Percentiles rank a stretch among this genome's conserved stretches.
Evolutionary conservation across 1,140 invertebrate genomes (phyloP).

Genomic region (Charaxes varanes): DNA sequence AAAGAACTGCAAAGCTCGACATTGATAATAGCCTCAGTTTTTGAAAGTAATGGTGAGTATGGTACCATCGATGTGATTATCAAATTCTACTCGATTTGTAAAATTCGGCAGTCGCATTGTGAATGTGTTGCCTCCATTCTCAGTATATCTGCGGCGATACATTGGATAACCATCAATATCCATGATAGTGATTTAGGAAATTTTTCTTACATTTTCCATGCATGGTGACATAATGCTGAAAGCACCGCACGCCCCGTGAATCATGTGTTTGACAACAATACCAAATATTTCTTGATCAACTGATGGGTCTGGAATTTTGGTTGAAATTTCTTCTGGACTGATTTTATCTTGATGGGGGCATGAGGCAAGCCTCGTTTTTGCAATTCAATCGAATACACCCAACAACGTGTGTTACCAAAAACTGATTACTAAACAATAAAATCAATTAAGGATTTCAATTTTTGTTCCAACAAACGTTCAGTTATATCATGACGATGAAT

Average conservation of each 20-base stretch:
- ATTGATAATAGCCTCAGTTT: constrained; percentile 7
- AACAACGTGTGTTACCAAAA: constrained; percentile 4
- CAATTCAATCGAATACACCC: too few species aligned
- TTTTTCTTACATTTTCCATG: constrained; percentile 6
- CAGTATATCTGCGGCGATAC: constrained; percentile 27
- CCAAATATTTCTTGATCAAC: too few species aligned
- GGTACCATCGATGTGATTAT: constrained; percentile 12
- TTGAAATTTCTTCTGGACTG: constrained; percentile 22
- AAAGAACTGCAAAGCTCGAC: constrained; percentile 14
- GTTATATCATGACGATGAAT: constrained; percentile 7
- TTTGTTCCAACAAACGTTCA: constrained; percentile 1
- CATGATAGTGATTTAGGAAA: constrained; percentile 6
- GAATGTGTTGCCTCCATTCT: constrained; percentile 30
- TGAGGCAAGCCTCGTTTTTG: constrained; percentile 8
- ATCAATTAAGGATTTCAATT: constrained; percentile 5
- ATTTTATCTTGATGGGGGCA: constrained; percentile 5
- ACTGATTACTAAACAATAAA: constrained; percentile 12
- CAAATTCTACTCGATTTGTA: constrained; percentile 14
- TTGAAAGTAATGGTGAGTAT: constrained; percentile 13
- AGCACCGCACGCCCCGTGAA: constrained; percentile 4
- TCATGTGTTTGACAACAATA: too few species aligned
- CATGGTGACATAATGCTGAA: constrained; percentile 1
- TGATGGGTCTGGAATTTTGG: too few species aligned
- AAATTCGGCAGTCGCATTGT: constrained; percentile 23
- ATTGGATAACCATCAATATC: constrained; percentile 15